phyloP scores from a whole-genome alignment of 2,888 invertebrate species.

The Pristionchus maxplancki region DNA sequence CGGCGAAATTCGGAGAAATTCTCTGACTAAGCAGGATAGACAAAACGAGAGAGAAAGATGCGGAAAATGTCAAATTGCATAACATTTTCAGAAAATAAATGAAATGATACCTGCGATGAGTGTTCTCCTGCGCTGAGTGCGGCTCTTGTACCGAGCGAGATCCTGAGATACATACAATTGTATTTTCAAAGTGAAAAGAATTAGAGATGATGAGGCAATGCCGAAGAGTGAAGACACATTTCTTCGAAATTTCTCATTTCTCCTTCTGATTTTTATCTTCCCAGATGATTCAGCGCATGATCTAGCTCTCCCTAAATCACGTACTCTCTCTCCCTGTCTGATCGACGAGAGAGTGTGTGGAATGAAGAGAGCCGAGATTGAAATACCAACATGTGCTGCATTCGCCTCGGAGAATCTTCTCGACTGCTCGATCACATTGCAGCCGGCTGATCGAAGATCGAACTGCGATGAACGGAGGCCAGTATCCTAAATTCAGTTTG shows the following conservation, averaged over 20 bases:
- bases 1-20: background rate
- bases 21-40: background rate
- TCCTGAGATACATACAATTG: no score
- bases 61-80: background rate
- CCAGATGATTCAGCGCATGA: background rate
- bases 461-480: background rate
- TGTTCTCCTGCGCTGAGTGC: constrained; percentile 25
- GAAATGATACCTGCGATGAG: constrained; percentile 3
- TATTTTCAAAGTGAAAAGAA: background rate
- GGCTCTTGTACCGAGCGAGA: constrained; percentile 25
- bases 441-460: background rate
- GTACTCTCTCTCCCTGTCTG: background rate
- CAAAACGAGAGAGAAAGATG: background rate
- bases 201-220: background rate
- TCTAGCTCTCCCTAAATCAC: background rate
- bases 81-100: background rate
- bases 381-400: constrained; percentile 19
- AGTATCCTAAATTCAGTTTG: background rate
- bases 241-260: background rate
- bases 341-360: background rate
- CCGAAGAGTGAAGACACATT: background rate
- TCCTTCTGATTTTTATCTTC: background rate
- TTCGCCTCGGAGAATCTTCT: constrained; percentile 27
- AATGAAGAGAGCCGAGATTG: background rate
- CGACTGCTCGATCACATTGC: background rate